These are phyloP conservation scores for Eulithis prunata DNA, from an alignment of 2,888 invertebrate species.

Conservation along the genomic window DNA sequence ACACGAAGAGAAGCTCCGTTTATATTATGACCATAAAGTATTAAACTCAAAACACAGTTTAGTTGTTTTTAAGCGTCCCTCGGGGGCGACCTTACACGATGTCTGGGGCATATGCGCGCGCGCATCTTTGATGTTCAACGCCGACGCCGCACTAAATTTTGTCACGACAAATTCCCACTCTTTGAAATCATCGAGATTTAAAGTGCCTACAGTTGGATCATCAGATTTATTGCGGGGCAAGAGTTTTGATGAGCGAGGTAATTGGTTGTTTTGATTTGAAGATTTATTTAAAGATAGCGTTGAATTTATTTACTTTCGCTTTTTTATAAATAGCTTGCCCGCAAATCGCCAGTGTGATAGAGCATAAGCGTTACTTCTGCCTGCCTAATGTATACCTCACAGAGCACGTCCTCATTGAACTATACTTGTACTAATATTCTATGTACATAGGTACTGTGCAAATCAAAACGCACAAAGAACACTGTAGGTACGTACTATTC, in stretches of 20 bases:
- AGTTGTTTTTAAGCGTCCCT: conserved; percentile 63
- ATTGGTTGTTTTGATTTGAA: conserved; percentile 7
- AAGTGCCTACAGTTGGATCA: conserved; percentile 58
- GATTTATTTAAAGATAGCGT: background rate
- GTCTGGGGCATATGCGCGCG: conserved; percentile 57
- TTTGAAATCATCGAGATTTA: conserved; percentile 72
- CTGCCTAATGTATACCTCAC: too few species aligned
- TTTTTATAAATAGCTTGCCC: too few species aligned
- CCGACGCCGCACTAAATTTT: conserved; percentile 73
- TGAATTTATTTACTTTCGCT: background rate
- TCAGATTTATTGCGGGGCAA: conserved; percentile 68
- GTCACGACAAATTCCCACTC: conserved; percentile 80
- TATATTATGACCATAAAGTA: conserved; percentile 62
- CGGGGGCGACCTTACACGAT: conserved; percentile 72
- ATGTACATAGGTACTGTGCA: background rate
- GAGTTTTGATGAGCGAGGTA: conserved; percentile 17
- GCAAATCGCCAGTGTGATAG: too few species aligned
- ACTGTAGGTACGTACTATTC: conserved; percentile 2
- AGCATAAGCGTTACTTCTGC: too few species aligned
- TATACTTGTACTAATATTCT: too few species aligned
- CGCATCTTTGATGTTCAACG: conserved; percentile 61
- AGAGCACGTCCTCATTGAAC: too few species aligned
- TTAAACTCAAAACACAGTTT: conserved; percentile 73
- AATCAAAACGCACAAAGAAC: background rate
- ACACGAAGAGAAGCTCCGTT: conserved; percentile 29